These are phyloP conservation scores for Macaria notata DNA, from an alignment of 2,888 invertebrate species.

Conservation along the genomic window DNA sequence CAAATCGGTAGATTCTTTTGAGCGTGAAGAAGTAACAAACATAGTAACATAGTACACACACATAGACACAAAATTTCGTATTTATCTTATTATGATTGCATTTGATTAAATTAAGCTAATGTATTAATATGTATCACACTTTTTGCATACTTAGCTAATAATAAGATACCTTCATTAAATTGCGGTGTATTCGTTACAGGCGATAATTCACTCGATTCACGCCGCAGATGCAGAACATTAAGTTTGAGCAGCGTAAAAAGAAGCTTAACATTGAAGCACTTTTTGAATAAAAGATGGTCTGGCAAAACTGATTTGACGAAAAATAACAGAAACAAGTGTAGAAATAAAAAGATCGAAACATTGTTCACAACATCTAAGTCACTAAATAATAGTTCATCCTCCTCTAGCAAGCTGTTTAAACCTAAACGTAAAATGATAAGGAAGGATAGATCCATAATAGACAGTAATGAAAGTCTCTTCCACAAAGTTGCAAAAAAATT, in stretches of 20 bases:
- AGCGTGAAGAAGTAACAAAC: no score
- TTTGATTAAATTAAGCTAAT: no score
- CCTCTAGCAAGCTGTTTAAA: neutral
- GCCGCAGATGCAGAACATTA: constrained; percentile 8
- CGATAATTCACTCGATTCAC: neutral
- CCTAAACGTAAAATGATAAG: neutral
- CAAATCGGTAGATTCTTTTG: no score
- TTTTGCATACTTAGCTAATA: no score
- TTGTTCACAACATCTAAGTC: constrained; percentile 5
- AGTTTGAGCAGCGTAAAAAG: constrained; percentile 15
- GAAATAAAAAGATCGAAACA: neutral
- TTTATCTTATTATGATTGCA: no score
- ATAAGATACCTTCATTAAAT: neutral
- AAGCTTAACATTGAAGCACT: constrained; percentile 6
- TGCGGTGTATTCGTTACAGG: neutral
- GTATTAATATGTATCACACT: no score
- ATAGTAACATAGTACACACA: no score
- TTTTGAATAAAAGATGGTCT: constrained; percentile 1
- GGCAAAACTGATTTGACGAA: constrained; percentile 2
- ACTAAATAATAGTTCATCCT: neutral
- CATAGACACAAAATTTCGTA: no score
- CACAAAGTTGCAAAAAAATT: constrained; percentile 1
- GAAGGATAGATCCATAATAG: neutral
- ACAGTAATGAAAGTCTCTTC: neutral
- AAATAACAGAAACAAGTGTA: neutral